These are phyloP conservation scores for Notamacropus eugenii DNA, from an alignment of 2,797 vertebrate species.

Conservation along the genomic window DNA sequence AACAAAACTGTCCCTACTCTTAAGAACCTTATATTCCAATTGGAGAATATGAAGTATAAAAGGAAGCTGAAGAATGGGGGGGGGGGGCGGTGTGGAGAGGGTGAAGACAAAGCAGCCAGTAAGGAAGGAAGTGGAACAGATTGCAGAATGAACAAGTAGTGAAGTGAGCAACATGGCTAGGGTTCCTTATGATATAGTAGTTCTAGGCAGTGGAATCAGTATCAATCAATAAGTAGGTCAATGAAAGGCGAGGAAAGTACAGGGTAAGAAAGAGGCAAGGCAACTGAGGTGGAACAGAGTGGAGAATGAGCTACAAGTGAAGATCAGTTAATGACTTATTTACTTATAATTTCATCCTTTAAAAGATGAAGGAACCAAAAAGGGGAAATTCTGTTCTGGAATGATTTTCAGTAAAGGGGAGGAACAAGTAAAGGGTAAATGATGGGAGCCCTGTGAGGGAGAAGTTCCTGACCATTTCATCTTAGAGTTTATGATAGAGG, in stretches of 20 bases:
- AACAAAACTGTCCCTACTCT: too few relatives aligned
- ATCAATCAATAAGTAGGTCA: background rate
- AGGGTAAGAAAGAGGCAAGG: background rate
- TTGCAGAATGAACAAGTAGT: too few relatives aligned
- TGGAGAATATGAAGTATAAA: too few relatives aligned
- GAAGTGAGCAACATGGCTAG: too few relatives aligned
- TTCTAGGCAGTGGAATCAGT: background rate
- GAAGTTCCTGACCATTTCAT: background rate
- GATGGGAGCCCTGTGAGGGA: background rate
- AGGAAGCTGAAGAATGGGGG: too few relatives aligned
- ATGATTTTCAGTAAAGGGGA: background rate
- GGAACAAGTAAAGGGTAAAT: background rate
- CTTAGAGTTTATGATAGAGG: background rate
- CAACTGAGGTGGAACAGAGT: background rate
- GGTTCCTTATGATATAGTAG: background rate
- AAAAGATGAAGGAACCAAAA: background rate
- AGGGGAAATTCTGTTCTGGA: background rate
- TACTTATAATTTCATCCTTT: background rate
- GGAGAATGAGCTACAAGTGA: background rate
- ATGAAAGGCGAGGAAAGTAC: accelerated
- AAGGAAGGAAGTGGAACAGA: too few relatives aligned
- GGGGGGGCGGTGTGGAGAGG: too few relatives aligned
- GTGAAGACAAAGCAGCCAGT: too few relatives aligned
- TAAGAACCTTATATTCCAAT: background rate
- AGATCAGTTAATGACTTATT: background rate